A percentile compares a stretch with the other conserved stretches of the same genome.
Evolutionary conservation across 2,113 vertebrate species (phyloP).

Genomic region (Tragelaphus strepsiceros): DNA sequence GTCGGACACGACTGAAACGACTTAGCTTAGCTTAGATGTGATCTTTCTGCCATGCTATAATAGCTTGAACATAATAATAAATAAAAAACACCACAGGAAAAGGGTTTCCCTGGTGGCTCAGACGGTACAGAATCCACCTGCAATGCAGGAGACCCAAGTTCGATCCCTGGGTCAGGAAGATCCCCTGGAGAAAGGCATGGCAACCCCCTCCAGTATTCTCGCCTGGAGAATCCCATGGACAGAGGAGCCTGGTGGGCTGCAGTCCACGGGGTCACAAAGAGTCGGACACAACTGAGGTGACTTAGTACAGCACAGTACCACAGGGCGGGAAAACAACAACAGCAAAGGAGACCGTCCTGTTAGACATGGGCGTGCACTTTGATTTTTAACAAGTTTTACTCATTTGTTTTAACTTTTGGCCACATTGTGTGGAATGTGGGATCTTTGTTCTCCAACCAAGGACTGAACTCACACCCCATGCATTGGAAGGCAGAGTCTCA

Average conservation of each 20-base stretch:
- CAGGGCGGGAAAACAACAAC: background rate
- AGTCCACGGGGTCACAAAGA: background rate
- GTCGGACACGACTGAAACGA: too few species aligned
- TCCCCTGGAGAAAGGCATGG: background rate
- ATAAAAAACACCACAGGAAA: too few species aligned
- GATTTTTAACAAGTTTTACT: background rate
- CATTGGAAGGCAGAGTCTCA: background rate
- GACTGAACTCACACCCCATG: background rate
- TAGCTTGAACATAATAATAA: too few species aligned
- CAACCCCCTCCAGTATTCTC: background rate
- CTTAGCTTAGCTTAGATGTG: too few species aligned
- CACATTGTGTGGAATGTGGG: background rate
- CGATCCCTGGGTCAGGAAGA: too few species aligned
- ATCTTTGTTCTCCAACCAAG: background rate
- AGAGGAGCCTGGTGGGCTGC: background rate
- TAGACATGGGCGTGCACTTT: background rate
- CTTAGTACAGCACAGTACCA: background rate
- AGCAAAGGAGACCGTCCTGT: background rate
- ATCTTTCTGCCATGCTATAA: too few species aligned
- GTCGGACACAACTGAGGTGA: background rate
- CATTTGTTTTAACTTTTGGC: background rate
- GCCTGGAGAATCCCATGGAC: background rate
- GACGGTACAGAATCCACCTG: too few species aligned
- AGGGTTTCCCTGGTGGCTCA: too few species aligned
- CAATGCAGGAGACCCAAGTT: too few species aligned